Evolutionary conservation across 2,113 vertebrate genomes (phyloP).

Genomic region (Okapia johnstoni): DNA sequence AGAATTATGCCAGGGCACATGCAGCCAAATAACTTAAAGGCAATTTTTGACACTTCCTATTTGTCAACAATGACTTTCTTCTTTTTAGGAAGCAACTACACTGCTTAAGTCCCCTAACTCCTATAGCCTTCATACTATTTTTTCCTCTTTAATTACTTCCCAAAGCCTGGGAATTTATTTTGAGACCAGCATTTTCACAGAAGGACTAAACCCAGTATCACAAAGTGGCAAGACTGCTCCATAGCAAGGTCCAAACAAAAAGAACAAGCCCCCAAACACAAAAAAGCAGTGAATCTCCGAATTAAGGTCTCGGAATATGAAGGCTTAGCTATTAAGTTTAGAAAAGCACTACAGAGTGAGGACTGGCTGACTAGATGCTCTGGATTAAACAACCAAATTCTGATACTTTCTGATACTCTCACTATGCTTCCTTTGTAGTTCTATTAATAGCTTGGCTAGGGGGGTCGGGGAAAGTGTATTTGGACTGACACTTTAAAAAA

Average conservation of each 20-base stretch:
- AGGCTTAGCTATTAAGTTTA: background rate
- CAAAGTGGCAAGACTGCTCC: background rate
- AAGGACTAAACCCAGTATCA: background rate
- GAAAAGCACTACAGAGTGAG: background rate
- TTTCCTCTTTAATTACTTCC: conserved; percentile 18
- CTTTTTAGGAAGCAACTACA: background rate
- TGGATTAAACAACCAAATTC: background rate
- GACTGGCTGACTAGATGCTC: background rate
- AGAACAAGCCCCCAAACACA: background rate
- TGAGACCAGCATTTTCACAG: background rate
- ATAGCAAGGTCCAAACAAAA: background rate
- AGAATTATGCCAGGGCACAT: background rate
- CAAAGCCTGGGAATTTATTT: background rate
- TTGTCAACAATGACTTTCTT: background rate
- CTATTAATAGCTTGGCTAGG: background rate
- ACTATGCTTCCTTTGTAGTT: background rate
- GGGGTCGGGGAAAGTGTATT: rapidly evolving
- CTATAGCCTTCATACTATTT: background rate
- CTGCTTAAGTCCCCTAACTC: background rate
- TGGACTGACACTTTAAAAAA: background rate
- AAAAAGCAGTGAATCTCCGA: background rate
- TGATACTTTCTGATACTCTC: background rate
- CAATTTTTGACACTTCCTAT: background rate
- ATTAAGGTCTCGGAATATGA: background rate
- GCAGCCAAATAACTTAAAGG: background rate